These are phyloP conservation scores for Siniperca undulata DNA, from an alignment of 2,797 vertebrate species.

Conservation along the genomic window DNA sequence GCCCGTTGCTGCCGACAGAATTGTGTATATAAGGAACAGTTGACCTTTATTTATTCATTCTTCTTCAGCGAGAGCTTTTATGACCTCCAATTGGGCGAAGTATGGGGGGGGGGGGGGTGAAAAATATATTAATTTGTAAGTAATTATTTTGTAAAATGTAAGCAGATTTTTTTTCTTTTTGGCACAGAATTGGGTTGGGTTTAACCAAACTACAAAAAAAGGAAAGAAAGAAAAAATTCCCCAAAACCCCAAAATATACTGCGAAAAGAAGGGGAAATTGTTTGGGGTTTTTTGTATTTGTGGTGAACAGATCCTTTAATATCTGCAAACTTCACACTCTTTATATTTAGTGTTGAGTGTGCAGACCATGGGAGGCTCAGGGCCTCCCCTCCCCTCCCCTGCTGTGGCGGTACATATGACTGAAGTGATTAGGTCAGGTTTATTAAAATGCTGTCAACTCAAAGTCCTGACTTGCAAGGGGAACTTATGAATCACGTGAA, in stretches of 20 bases:
- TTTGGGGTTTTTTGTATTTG: neutral
- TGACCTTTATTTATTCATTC: neutral
- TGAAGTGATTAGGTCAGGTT: constrained; percentile 63
- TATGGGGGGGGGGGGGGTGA: neutral
- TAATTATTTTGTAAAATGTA: constrained; percentile 7
- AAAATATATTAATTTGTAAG: neutral
- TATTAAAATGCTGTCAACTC: constrained; percentile 65
- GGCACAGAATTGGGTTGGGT: neutral
- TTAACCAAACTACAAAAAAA: neutral
- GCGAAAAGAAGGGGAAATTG: neutral
- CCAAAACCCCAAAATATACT: neutral
- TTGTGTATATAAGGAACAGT: neutral
- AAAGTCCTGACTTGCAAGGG: constrained; percentile 55
- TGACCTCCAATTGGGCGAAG: constrained; percentile 5
- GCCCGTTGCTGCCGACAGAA: constrained; percentile 4
- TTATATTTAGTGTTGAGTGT: constrained; percentile 24
- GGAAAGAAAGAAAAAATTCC: neutral
- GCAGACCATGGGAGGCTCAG: constrained; percentile 9
- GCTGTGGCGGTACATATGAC: constrained; percentile 49
- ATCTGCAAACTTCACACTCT: neutral
- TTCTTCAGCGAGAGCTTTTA: constrained; percentile 3
- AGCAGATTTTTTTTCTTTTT: neutral
- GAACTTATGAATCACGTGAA: constrained; percentile 75
- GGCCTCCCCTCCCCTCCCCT: constrained; percentile 7
- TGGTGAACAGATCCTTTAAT: constrained; percentile 16